Conservation (phyloP, 1,140 invertebrate species). For the Helicoverpa zea region DNA sequence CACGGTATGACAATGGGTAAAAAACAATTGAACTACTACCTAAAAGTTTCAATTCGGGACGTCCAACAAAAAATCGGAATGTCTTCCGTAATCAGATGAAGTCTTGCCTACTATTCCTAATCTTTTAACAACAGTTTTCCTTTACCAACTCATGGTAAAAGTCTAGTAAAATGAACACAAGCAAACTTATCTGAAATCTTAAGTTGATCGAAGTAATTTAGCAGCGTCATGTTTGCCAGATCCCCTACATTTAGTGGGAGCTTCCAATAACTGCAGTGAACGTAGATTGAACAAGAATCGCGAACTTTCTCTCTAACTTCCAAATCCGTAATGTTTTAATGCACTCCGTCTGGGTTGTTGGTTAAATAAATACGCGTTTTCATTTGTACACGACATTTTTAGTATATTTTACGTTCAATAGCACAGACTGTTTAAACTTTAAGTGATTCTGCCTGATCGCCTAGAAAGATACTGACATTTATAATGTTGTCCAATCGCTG, state of each 20-base stretch:
- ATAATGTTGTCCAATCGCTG: too few species aligned
- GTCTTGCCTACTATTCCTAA: too few species aligned
- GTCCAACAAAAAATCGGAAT: too few species aligned
- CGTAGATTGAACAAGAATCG: constrained; percentile 55
- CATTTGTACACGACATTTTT: constrained; percentile 50
- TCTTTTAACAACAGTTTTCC: too few species aligned
- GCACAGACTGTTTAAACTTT: neutral
- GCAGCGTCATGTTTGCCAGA: constrained; percentile 9
- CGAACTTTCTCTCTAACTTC: constrained; percentile 63
- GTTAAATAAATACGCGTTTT: constrained; percentile 62
- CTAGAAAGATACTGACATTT: too few species aligned
- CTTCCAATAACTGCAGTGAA: constrained; percentile 40
- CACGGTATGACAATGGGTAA: too few species aligned
- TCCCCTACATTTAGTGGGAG: constrained; percentile 26
- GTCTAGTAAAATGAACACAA: neutral
- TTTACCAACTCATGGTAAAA: neutral
- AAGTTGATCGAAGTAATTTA: constrained; percentile 6
- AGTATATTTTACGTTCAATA: neutral
- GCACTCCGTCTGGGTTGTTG: constrained; percentile 64
- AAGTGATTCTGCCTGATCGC: too few species aligned
- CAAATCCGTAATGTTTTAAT: constrained; percentile 73
- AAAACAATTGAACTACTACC: too few species aligned
- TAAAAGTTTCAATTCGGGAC: too few species aligned
- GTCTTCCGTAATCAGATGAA: too few species aligned
- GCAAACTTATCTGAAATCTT: neutral